These are phyloP conservation scores for Crotalus viridis DNA, from an alignment of 2,113 vertebrate genomes.

Conservation along the genomic window DNA sequence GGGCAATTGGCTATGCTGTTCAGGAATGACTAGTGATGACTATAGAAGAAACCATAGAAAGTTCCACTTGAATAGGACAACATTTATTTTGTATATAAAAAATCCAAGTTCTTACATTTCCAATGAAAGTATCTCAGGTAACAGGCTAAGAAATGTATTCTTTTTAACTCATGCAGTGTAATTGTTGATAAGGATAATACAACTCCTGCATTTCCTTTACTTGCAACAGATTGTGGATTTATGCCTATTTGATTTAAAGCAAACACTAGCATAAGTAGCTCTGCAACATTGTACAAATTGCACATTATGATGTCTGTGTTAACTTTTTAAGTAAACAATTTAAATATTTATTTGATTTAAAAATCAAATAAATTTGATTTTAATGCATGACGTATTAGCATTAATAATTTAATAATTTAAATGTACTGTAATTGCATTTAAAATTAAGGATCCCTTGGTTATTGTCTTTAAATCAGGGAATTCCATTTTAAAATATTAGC, in stretches of 20 bases:
- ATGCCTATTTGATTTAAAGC: neutral
- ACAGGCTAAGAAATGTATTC: neutral
- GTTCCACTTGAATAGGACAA: neutral
- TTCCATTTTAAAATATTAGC: conserved; percentile 48
- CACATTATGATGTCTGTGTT: conserved; percentile 55
- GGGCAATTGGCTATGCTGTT: neutral
- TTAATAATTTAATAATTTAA: neutral
- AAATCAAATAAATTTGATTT: neutral
- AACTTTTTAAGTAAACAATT: conserved; percentile 72
- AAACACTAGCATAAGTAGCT: neutral
- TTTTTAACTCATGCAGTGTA: neutral
- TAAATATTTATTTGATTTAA: conserved; percentile 29
- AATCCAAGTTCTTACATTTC: neutral
- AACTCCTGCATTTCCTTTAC: neutral
- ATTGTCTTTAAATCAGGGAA: conserved; percentile 67
- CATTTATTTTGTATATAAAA: neutral
- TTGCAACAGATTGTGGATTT: neutral
- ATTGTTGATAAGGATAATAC: neutral
- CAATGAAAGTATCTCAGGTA: neutral
- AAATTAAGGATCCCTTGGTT: conserved; percentile 68
- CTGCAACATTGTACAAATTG: neutral
- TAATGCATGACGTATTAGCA: neutral
- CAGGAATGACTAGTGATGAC: neutral
- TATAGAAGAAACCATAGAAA: neutral
- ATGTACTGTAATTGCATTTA: neutral